Conservation (phyloP, 1,140 invertebrate species). For the Drosophila rhopaloa region DNA sequence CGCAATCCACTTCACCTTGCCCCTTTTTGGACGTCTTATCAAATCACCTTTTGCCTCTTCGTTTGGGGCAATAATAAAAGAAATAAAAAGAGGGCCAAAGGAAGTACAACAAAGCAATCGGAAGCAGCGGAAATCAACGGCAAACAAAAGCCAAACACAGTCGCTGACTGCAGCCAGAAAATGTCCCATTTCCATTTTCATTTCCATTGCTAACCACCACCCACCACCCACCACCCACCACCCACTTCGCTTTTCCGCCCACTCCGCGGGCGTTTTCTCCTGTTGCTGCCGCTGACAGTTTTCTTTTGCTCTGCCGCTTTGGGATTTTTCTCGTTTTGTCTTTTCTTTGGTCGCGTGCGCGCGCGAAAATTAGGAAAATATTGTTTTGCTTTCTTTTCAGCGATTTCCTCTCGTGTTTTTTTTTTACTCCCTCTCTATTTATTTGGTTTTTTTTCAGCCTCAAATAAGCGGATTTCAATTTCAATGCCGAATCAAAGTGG, state of each 20-base stretch:
- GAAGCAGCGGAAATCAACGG: constrained; percentile 77
- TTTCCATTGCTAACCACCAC: background rate
- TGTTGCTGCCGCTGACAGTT: constrained; percentile 74
- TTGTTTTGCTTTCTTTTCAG: constrained; percentile 66
- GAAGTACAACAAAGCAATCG: constrained; percentile 78
- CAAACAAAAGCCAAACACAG: constrained; percentile 67
- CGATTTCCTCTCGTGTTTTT: constrained; percentile 7
- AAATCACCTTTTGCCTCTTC: constrained; percentile 44
- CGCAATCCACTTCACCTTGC: constrained; percentile 14
- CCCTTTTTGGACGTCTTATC: constrained; percentile 22
- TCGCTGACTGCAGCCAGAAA: constrained; percentile 38
- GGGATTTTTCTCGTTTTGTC: constrained; percentile 40
- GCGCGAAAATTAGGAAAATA: constrained; percentile 80
- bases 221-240: background rate
- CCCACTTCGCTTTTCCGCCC: constrained; percentile 4
- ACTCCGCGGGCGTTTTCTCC: constrained; percentile 39
- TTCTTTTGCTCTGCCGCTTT: constrained; percentile 57
- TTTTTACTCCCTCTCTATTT: constrained; percentile 31
- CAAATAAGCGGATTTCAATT: constrained; percentile 71
- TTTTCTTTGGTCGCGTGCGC: constrained; percentile 71
- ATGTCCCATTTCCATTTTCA: constrained; percentile 24
- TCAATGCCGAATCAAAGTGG: constrained; percentile 68
- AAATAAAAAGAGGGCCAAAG: constrained; percentile 30
- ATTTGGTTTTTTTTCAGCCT: constrained; percentile 44
- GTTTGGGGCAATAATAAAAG: constrained; percentile 33